Conservation (phyloP, 2,113 vertebrate genomes). For the Brachypodius melanocephalos region DNA sequence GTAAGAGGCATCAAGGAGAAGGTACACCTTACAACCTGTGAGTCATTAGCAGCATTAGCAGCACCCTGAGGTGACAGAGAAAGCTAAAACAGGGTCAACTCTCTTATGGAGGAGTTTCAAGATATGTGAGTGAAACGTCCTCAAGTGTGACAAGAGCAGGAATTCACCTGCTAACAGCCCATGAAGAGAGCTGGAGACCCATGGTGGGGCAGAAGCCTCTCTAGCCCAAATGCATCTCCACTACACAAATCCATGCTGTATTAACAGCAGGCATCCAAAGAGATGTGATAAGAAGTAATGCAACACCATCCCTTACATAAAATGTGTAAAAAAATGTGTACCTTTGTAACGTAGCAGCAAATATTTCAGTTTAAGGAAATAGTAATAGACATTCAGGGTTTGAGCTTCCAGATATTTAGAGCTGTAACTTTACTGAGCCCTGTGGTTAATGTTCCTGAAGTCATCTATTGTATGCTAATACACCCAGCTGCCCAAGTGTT, state of each 20-base stretch:
- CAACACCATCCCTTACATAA: not conserved
- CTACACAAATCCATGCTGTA: not conserved
- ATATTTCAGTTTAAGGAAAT: not conserved
- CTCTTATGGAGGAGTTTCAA: not conserved
- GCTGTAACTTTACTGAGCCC: not conserved
- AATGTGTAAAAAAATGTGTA: fast-evolving
- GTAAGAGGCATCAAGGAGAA: not conserved
- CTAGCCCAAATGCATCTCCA: not conserved
- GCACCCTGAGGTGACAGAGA: not conserved
- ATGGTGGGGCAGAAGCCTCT: not conserved
- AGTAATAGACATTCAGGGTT: not conserved
- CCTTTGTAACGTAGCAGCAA: not conserved
- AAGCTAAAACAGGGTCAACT: not conserved
- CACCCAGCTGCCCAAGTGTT: not conserved
- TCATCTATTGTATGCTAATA: not conserved
- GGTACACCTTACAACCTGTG: not conserved
- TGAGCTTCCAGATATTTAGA: not conserved
- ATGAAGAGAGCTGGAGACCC: not conserved
- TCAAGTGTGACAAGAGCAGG: not conserved
- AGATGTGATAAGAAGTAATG: not conserved
- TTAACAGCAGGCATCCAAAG: not conserved
- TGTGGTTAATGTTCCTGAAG: not conserved
- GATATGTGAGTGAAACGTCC: fast-evolving
- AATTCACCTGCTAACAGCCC: not conserved
- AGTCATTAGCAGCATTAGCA: not conserved